A percentile compares a stretch with the other conserved stretches of the same genome.
phyloP scores from a whole-genome alignment of 2,113 vertebrate species.

The Sapajus apella region DNA sequence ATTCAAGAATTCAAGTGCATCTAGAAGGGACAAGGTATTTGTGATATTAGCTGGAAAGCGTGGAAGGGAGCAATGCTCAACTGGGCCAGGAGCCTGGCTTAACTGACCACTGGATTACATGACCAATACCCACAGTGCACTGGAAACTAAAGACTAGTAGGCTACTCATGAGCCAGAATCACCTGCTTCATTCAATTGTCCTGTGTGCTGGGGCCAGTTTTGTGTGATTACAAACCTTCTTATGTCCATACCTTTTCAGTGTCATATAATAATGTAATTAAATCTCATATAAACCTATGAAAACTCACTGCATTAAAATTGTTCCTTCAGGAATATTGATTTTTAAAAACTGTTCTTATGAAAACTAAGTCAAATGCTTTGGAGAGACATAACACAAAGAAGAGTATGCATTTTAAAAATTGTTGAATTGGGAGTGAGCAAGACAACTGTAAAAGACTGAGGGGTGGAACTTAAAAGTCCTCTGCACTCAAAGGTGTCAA shows the following conservation, averaged over 20 bases:
- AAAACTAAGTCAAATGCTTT: slow-evolving; percentile 42
- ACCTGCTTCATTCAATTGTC: background rate
- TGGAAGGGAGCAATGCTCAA: background rate
- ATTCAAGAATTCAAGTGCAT: background rate
- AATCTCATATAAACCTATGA: slow-evolving; percentile 27
- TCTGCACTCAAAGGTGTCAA: slow-evolving; percentile 10
- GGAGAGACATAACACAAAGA: slow-evolving; percentile 10
- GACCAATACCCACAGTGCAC: background rate
- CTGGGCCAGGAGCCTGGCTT: background rate
- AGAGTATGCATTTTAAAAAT: background rate
- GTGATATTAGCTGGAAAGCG: background rate
- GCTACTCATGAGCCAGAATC: background rate
- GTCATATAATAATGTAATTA: slow-evolving; percentile 38
- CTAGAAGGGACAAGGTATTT: background rate
- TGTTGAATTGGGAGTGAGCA: background rate
- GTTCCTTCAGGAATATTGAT: background rate
- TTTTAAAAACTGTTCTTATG: background rate
- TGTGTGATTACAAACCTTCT: slow-evolving; percentile 35
- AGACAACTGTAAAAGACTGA: slow-evolving; percentile 14
- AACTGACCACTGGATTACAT: background rate
- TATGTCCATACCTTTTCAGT: background rate
- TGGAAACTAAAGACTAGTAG: background rate
- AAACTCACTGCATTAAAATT: slow-evolving; percentile 40
- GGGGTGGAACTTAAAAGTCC: background rate
- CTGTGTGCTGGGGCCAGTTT: background rate